Base-by-base conservation (phyloP, 2,797 vertebrate genomes). In the Esox lucius region DNA sequence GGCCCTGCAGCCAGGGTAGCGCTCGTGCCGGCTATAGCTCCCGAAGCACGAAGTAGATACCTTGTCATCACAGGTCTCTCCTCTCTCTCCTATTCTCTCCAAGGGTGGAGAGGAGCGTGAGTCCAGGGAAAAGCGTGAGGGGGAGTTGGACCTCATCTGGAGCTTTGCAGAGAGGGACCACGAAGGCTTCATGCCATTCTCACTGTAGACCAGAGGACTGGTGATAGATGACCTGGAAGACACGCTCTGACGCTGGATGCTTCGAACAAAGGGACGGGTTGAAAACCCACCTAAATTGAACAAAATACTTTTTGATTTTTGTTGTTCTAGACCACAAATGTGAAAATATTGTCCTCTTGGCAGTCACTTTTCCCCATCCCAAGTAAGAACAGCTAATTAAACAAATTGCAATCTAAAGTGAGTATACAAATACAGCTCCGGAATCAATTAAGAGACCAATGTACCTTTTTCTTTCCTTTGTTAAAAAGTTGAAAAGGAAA, bases 81-180 rank as follows among this genome's bases (percentile, higher is more conserved):
- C 98, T 0, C 99, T 98, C 81, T 98, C 97, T 28, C 98, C 98
- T 0, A 99, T 98, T 87, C 96, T 91, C 90, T 98, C 95, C n/a
- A 98, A 89, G 5, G 97, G 95, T 9, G 97, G 96, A 1, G 96
- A 95, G 26, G 96, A 96, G 0, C 96, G 96, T 0, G 97, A 99
- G 82, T 99, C 98, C n/a, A 97, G 95, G 12, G 97, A 95, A 88
- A 98, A 97, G 2, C 95, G 96, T 0, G 97, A 99, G 0, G 95
- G 95, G 0, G 95, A 96, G 86, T 81, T 97, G 81, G 97, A 96
- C 22, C 97, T 94, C 90, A 98, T 93, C 82, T 98, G 97, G 64
- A 99, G 94, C 82, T 99, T 99, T 0, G 96, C 94, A 0, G 97
- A 96, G 61, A 99, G 93, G 0, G 96, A 97, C 98, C 97, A 99